A percentile compares a stretch with the other conserved stretches of the same genome.
phyloP scores from a whole-genome alignment of 2,888 invertebrate species.

The Drosophila ochracea region DNA sequence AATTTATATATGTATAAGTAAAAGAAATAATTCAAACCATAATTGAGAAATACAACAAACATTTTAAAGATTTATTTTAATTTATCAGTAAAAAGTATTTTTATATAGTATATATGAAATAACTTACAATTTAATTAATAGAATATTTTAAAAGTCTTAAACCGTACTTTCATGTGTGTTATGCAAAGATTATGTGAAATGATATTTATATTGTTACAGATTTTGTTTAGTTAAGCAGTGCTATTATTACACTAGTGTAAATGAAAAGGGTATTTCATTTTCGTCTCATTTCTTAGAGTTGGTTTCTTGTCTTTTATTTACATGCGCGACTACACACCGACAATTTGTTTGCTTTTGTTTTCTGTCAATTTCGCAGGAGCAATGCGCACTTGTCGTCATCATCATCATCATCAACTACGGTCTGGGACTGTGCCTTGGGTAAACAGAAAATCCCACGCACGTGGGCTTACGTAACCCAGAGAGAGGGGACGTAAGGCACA shows the following conservation, averaged over 20 bases:
- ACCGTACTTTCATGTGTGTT: neutral
- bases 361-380: constrained; percentile 73
- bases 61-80: neutral
- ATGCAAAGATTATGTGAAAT: neutral
- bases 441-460: constrained; percentile 75
- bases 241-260: neutral
- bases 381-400: constrained; percentile 72
- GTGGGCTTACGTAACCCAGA: constrained; percentile 54
- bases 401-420: constrained; percentile 44
- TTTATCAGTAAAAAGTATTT: too few relatives aligned
- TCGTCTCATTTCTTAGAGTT: constrained; percentile 14
- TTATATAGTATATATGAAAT: neutral
- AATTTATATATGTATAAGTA: too few relatives aligned
- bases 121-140: too few relatives aligned
- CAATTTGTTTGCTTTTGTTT: constrained; percentile 79
- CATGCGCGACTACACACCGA: constrained; percentile 70
- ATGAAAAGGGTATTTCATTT: constrained; percentile 23
- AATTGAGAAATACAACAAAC: neutral
- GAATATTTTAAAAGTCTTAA: neutral
- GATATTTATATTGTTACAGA: neutral
- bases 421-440: constrained; percentile 55
- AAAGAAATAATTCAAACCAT: too few relatives aligned
- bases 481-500: neutral
- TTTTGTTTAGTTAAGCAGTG: neutral
- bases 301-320: constrained; percentile 61